phyloP scores from a whole-genome alignment of 2,888 invertebrate genomes.

The Rhynchonema sp. region DNA sequence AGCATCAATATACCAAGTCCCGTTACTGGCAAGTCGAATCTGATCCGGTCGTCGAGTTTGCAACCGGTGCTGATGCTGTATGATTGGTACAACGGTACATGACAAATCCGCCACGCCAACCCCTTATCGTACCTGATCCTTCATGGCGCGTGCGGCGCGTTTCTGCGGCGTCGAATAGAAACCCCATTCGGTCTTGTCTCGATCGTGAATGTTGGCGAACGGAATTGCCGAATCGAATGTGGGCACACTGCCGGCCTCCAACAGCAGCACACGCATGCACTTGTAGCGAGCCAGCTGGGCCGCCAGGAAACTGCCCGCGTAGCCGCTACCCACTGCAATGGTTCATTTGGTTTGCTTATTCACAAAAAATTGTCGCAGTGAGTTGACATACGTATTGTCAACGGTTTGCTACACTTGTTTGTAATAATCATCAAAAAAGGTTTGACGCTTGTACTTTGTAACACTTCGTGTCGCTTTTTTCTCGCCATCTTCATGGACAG shows the following conservation, averaged over 20 bases:
- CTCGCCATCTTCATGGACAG: too few relatives aligned
- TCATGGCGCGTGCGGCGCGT: constrained; percentile 7
- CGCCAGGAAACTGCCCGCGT: constrained; percentile 9
- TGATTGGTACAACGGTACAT: too few relatives aligned
- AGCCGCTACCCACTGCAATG: constrained; percentile 9
- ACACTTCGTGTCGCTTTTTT: too few relatives aligned
- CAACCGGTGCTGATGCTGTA: too few relatives aligned
- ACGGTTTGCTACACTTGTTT: neutral
- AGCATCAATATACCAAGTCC: too few relatives aligned
- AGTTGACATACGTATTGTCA: too few relatives aligned
- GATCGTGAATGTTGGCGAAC: constrained; percentile 5
- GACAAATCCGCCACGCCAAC: too few relatives aligned
- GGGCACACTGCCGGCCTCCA: constrained; percentile 8
- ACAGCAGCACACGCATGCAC: constrained; percentile 7
- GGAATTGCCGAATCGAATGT: constrained; percentile 7
- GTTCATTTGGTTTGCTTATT: neutral
- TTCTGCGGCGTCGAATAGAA: constrained; percentile 6
- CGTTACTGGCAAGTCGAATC: too few relatives aligned
- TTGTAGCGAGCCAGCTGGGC: neutral
- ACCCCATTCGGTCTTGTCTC: neutral
- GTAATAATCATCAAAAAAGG: neutral
- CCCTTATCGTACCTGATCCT: constrained; percentile 3
- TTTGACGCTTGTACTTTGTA: too few relatives aligned
- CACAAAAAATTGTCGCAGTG: neutral
- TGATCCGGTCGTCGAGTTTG: too few relatives aligned